Evolutionary conservation across 2,113 vertebrate genomes (phyloP).

Genomic region (Epinephelus lanceolatus): DNA sequence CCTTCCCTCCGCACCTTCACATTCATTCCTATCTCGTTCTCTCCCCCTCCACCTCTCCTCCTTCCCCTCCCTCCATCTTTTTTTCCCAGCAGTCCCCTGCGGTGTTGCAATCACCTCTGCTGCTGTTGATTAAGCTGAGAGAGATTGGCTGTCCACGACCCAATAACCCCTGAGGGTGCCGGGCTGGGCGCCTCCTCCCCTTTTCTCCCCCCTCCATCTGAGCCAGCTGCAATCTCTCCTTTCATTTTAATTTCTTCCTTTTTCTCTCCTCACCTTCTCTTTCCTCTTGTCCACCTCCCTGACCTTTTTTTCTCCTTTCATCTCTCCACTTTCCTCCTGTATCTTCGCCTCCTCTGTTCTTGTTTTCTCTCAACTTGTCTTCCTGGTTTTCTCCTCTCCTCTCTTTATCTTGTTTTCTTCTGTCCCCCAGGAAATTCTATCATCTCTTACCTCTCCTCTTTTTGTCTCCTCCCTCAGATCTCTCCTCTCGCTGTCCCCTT

Average conservation of each 20-base stretch:
- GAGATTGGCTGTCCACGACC: constrained; percentile 84
- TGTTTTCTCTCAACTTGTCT: neutral
- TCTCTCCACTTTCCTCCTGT: neutral
- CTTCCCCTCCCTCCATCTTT: constrained; percentile 31
- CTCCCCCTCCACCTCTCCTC: neutral
- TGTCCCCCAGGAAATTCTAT: neutral
- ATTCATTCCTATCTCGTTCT: constrained; percentile 51
- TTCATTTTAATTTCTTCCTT: constrained; percentile 48
- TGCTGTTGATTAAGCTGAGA: constrained; percentile 84
- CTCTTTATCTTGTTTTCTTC: neutral
- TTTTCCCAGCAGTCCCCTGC: constrained; percentile 69
- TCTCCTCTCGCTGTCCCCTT: neutral
- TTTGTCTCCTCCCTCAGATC: neutral
- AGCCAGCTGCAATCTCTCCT: constrained; percentile 63
- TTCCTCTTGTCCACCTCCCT: constrained; percentile 19
- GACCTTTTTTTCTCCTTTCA: constrained; percentile 20
- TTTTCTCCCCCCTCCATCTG: constrained; percentile 37
- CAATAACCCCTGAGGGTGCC: constrained; percentile 78
- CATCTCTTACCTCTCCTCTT: neutral
- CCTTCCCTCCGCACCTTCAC: constrained; percentile 28
- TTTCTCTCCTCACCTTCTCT: constrained; percentile 19
- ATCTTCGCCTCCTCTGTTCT: neutral
- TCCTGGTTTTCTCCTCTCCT: neutral
- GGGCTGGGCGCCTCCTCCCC: constrained; percentile 22
- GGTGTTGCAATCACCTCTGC: constrained; percentile 79